A percentile compares a stretch with the other conserved stretches of the same genome.
Conservation (phyloP, 2,113 vertebrate genomes). For the Oostethus manadensis region DNA sequence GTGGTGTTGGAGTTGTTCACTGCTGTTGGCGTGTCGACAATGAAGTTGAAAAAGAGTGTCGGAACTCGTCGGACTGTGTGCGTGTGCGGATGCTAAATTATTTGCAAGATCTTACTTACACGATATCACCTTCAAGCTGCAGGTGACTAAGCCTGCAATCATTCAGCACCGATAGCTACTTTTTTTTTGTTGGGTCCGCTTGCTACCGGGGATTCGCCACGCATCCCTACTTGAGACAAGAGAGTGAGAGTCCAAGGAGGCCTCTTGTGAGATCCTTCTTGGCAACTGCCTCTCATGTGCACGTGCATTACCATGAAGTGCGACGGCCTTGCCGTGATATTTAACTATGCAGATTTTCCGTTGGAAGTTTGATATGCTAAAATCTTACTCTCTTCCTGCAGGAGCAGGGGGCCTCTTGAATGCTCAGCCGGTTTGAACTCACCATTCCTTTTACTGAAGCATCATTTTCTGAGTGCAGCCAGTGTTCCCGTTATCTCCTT, state of each 20-base stretch:
- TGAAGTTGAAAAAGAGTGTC: too few species aligned
- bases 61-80: too few species aligned
- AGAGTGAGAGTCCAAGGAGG: background rate
- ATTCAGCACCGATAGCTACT: too few species aligned
- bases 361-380: slow-evolving; percentile 30
- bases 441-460: slow-evolving; percentile 45
- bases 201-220: too few species aligned
- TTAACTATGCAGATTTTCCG: slow-evolving; percentile 17
- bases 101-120: too few species aligned
- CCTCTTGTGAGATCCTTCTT: background rate
- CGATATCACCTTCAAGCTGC: too few species aligned
- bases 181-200: too few species aligned
- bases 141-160: too few species aligned
- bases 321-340: slow-evolving; percentile 6
- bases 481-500: slow-evolving; percentile 47
- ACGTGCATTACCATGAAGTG: background rate
- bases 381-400: slow-evolving; percentile 30
- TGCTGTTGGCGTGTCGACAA: too few species aligned
- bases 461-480: slow-evolving; percentile 49
- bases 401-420: slow-evolving; percentile 40
- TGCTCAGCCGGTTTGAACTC: slow-evolving; percentile 57
- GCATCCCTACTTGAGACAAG: background rate
- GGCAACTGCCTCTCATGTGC: background rate
- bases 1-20: too few species aligned
- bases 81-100: too few species aligned